Base-by-base conservation (phyloP, 1,140 invertebrate species). In the Papilio aristodemus region DNA sequence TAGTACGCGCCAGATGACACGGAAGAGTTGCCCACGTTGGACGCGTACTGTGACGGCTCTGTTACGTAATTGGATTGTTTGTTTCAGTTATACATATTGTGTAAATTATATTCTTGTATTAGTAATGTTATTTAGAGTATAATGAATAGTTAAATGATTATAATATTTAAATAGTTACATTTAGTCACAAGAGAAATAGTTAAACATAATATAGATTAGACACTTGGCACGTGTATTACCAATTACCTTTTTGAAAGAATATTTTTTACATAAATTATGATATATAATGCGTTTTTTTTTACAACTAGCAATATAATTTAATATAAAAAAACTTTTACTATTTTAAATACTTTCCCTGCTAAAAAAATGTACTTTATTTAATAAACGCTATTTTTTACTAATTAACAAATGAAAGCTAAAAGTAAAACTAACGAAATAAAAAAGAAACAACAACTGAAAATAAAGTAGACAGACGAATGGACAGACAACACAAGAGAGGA, bases 1-100 rank as follows among this genome's bases (percentile, higher is more conserved):
- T 92, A 92, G 73, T 87, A 87, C 25, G 73, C 78, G 2, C 74
- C 70, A 0, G 85, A 83, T 1, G 81, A 83, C 19, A 87, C 87
- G 0, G 83, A 76, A 0, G 81, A 82, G 13, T 78, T 76, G 38
- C 85, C 83, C 25, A 85, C 83, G 46, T 78, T 81, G 0, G 85
- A 84, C 1, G 80, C 81, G 76, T 92, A 91, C 67, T 90, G 88
- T 4, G 86, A 83, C 0, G 87, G 74, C 68, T 90, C 87, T 88
- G 75, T 67, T 36, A 32, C 0, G 22, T 54, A 19, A 46, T 19
- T 46, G 43, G 8, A 46, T 46, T 6, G 17, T 9, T 46, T 19
- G 8, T 17, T 17, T 17, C 14, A 43, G 39, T 43, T 14, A 4
- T 62, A 9, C 8, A 19, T 50, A 50, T 14, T 50, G n/a, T 50